These are phyloP conservation scores for Colletes collaris DNA, from an alignment of 2,888 invertebrate genomes.

Conservation along the genomic window DNA sequence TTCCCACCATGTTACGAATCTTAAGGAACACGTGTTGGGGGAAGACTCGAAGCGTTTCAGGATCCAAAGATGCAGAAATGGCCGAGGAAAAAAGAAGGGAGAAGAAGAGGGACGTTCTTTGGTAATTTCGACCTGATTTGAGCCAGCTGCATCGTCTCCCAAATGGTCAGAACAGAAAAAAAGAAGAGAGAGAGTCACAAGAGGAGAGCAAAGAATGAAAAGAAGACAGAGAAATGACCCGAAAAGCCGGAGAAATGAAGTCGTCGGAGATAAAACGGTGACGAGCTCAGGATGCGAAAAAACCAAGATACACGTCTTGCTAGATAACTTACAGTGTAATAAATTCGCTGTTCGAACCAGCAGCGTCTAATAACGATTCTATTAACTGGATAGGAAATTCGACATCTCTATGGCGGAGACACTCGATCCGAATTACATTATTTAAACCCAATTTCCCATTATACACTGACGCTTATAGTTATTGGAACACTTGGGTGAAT, in stretches of 20 bases:
- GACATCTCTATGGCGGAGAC: background rate
- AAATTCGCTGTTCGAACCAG: slow-evolving; percentile 14
- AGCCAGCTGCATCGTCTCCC: slow-evolving; percentile 39
- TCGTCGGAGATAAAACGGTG: slow-evolving; percentile 15
- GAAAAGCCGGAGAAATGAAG: slow-evolving; percentile 20
- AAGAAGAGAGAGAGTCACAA: background rate
- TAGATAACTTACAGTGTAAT: background rate
- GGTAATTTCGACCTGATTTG: slow-evolving; percentile 52
- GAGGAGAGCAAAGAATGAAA: slow-evolving; percentile 1
- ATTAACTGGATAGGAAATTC: slow-evolving; percentile 41
- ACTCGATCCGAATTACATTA: too few species aligned
- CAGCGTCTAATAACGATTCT: slow-evolving; percentile 18
- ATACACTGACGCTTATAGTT: too few species aligned
- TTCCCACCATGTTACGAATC: too few species aligned
- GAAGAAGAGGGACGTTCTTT: background rate
- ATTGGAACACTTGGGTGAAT: too few species aligned
- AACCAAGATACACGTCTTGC: background rate
- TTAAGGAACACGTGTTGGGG: background rate
- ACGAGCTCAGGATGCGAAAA: background rate
- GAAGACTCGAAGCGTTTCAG: background rate
- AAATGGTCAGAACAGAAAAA: slow-evolving; percentile 7
- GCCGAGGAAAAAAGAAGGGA: background rate
- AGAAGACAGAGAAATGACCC: slow-evolving; percentile 5
- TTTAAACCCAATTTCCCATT: too few species aligned
- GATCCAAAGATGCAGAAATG: slow-evolving; percentile 14